Evolutionary conservation across 2,113 vertebrate genomes (phyloP), one percentile per base, ranked within the genome.

Genomic region (Rousettus leschenaultii): DNA sequence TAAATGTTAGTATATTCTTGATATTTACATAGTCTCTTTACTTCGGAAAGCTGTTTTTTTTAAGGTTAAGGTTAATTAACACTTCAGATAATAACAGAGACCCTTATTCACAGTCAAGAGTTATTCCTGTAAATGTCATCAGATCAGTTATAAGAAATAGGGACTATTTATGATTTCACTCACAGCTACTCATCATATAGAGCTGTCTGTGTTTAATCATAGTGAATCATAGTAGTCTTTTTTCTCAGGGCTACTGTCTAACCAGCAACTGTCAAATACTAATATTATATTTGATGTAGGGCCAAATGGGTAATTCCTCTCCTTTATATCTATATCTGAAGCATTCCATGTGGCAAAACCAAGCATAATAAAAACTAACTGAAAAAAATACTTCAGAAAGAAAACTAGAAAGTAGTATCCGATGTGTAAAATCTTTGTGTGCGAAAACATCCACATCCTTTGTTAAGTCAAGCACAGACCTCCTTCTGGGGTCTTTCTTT

Each of bases 1-100:
- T 2, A 92, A 95, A 88, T 96, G 73, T 91, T 95, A 78, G 40
- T 90, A 86, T 75, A 74, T 8, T 94, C 89, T 94, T 87, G 61
- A 74, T 96, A 89, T 59, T 59, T 59, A 96, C 82, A 89, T 33
- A 48, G 10, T 84, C 59, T 92, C 86, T 48, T 98, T 78, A 91
- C 57, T 92, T 92, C 22, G 93, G 86, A 97, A 98, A 94, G 22
- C 65, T 94, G 40, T 33, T 70, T 93, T 93, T n/a, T 95, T 86
- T 95, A 96, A 97, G 84, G 74, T 95, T 43, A 79, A 82, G 86
- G 55, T 51, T 93, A 97, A 45, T 95, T 97, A 92, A 83, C 55
- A 90, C 89, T 95, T 95, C 59, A 88, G 65, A 85, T 82, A 97
- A 87, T 94, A 91, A 92, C 45, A 90, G 57, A 91, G 35, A 85